These are phyloP conservation scores for Thecophora atra DNA, from an alignment of 2,888 invertebrate species.

Conservation along the genomic window DNA sequence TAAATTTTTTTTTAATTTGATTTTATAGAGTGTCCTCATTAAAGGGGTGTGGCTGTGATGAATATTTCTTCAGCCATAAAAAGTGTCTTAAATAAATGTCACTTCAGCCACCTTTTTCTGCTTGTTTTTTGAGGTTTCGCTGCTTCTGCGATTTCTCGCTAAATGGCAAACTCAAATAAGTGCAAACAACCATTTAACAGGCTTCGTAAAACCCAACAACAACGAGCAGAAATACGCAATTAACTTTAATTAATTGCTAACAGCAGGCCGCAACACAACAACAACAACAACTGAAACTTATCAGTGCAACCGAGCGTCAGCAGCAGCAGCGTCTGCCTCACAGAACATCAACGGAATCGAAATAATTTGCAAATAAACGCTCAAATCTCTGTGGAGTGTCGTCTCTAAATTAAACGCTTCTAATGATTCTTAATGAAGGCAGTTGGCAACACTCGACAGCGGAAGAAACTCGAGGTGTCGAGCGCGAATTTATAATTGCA, in stretches of 20 bases:
- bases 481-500: conserved; percentile 35
- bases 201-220: conserved; percentile 7
- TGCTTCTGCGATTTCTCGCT: background rate
- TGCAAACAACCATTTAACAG: conserved; percentile 14
- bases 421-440: conserved; percentile 35
- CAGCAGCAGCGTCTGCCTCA: background rate
- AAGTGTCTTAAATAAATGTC: no score
- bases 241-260: conserved; percentile 39
- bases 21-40: background rate
- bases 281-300: conserved; percentile 20
- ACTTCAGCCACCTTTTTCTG: no score
- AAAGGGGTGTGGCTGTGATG: background rate
- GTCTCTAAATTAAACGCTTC: conserved; percentile 26
- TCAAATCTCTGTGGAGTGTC: background rate
- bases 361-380: conserved; percentile 19
- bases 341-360: conserved; percentile 11
- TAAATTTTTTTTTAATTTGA: background rate
- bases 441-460: conserved; percentile 30
- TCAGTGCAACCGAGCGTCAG: conserved; percentile 1
- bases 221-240: conserved; percentile 24
- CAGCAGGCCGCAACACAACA: conserved; percentile 12
- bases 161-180: background rate
- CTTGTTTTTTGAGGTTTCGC: no score
- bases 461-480: background rate
- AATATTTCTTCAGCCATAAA: no score